Evolutionary conservation across 2,888 invertebrate species (phyloP).

Genomic region (Drosophila fungiperda): DNA sequence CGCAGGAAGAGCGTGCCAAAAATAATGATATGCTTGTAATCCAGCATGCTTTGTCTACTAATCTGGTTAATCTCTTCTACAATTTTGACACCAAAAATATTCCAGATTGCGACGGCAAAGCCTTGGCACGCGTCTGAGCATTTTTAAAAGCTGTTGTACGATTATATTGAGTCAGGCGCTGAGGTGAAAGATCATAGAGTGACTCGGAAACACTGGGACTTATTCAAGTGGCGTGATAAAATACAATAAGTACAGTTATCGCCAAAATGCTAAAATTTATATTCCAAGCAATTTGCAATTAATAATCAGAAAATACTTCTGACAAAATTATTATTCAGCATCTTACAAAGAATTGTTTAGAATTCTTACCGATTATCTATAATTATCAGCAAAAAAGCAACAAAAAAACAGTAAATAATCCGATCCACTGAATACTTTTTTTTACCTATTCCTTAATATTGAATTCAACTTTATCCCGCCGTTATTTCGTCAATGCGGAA

Average conservation of each 20-base stretch:
- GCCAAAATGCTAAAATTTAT: neutral
- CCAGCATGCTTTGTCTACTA: slow-evolving; percentile 26
- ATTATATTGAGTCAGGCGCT: slow-evolving; percentile 41
- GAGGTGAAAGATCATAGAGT: slow-evolving; percentile 32
- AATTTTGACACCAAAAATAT: neutral
- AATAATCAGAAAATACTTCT: neutral
- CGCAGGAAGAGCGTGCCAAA: slow-evolving; percentile 27
- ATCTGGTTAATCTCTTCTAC: slow-evolving; percentile 18
- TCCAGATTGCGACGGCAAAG: slow-evolving; percentile 14
- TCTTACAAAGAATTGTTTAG: neutral
- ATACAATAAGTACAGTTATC: slow-evolving; percentile 23
- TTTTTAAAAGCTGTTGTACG: slow-evolving; percentile 40
- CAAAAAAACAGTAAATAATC: slow-evolving; percentile 2
- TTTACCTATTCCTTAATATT: slow-evolving; percentile 18
- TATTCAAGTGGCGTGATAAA: slow-evolving; percentile 69
- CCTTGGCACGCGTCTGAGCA: slow-evolving; percentile 46
- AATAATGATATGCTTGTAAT: slow-evolving; percentile 18
- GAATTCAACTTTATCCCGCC: slow-evolving; percentile 24
- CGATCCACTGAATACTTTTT: slow-evolving; percentile 9
- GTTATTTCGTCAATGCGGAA: slow-evolving; percentile 72
- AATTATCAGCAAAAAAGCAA: slow-evolving; percentile 18
- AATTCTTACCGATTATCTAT: neutral
- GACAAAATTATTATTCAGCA: neutral
- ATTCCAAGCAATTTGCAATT: neutral
- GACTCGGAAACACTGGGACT: slow-evolving; percentile 21